Base-by-base conservation (phyloP, 2,113 vertebrate species). In the Maccullochella peelii region DNA sequence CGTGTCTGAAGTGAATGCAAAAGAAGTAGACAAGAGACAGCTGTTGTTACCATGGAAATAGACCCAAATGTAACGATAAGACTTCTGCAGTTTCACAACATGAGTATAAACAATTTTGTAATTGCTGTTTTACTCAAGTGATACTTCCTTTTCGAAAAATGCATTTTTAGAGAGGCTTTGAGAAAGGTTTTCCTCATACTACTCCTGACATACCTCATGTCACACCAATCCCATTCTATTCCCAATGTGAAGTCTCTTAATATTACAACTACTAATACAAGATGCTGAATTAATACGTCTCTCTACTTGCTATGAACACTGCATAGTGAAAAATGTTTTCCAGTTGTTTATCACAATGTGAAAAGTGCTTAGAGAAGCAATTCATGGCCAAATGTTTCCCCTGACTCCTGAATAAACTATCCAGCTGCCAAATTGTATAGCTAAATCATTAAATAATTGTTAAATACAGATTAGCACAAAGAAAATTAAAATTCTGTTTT, bases 1-100 rank as follows among this genome's bases (percentile, higher is more conserved):
- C 18, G 11, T 81, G 77, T 78, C 59, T 88, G 69, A 88, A 79
- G 57, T 62, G 5, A 79, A 63, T 77, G 76, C 62, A 73, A 77
- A 57, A 62, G 52, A 12, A 80, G 59, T 21, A 66, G 74, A 84
- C 63, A 76, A 50, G 44, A 71, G 69, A 57, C 79, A 74, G 77
- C 88, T 89, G 85, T 55, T 77, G 75, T 70, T 77, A 63, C 68
- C 42, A 54, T 54, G 23, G 36, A 84, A 76, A 84, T 42, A 12
- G 12, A 61, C n/a, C 44, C 72, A 74, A 73, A 55, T 14, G 33
- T 49, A 25, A 25, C 36, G 16, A 65, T 59, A 70, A 66, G 27
- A 70, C 55, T 9, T 55, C 20, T 25, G 52, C 73, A 23, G 49
- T 80, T 78, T 85, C 50, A 18, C 52, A 77, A 77, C 15, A 54